Conservation (phyloP, 2,888 invertebrate species). For the Pseudolycoriella hygida region DNA sequence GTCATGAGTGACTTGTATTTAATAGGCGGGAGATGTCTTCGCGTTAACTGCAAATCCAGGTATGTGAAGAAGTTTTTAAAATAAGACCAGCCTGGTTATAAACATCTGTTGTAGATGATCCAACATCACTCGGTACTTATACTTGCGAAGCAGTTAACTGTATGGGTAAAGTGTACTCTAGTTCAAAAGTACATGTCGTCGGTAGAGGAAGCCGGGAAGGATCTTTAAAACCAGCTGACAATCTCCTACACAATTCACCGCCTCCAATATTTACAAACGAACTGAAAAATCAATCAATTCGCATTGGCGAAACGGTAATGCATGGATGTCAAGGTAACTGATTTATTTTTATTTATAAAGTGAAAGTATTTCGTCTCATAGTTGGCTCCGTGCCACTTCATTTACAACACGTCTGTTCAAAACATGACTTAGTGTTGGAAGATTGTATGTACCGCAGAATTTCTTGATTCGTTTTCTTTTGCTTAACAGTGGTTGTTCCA, state of each 20-base stretch:
- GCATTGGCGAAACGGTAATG: constrained; percentile 57
- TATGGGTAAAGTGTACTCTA: constrained; percentile 75
- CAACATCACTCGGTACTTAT: constrained; percentile 76
- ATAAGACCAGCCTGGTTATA: constrained; percentile 64
- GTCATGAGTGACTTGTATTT: too few species aligned
- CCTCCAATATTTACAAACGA: constrained; percentile 65
- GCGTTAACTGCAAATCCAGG: constrained; percentile 61
- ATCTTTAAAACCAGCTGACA: constrained; percentile 47
- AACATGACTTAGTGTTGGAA: neutral
- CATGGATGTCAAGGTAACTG: constrained; percentile 54
- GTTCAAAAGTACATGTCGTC: constrained; percentile 66
- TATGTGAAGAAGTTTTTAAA: constrained; percentile 72
- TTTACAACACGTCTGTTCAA: neutral
- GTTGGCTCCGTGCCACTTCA: too few species aligned
- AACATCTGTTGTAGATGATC: constrained; percentile 40
- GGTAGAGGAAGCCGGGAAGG: constrained; percentile 55
- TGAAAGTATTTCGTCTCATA: neutral
- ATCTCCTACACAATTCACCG: constrained; percentile 28
- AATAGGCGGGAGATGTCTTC: constrained; percentile 64
- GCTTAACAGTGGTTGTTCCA: constrained; percentile 67
- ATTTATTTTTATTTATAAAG: constrained; percentile 3
- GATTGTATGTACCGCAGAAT: too few species aligned
- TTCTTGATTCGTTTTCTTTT: too few species aligned
- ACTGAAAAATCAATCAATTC: constrained; percentile 53
- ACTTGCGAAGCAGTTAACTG: constrained; percentile 83